These are phyloP conservation scores for Ophion slaviceki DNA, from an alignment of 2,888 invertebrate species.

Conservation along the genomic window DNA sequence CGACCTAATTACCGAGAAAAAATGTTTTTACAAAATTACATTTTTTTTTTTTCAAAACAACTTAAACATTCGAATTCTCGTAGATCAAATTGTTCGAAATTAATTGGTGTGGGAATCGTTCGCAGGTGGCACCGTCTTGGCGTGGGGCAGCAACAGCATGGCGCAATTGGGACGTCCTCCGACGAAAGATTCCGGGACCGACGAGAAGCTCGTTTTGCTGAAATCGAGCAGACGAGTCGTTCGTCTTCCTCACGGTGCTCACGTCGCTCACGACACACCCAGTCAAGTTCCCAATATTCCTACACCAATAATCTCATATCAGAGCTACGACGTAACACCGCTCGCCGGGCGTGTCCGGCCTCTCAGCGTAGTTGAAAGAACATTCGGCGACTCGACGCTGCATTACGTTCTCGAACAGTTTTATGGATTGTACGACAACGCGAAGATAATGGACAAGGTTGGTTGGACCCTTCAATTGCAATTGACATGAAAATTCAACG, in stretches of 20 bases:
- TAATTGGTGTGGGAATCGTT: conserved; percentile 7
- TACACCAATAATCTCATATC: conserved; percentile 81
- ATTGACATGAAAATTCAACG: background rate
- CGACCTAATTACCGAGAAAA: no score
- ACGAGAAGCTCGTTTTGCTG: conserved; percentile 86
- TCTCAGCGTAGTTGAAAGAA: conserved; percentile 79
- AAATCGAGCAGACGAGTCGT: conserved; percentile 90
- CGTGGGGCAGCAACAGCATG: conserved; percentile 90
- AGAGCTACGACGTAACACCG: conserved; percentile 79
- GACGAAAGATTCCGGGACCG: conserved; percentile 85
- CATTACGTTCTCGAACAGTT: conserved; percentile 83
- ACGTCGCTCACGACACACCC: conserved; percentile 81
- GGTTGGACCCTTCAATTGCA: background rate
- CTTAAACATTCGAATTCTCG: background rate
- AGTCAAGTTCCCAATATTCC: conserved; percentile 83
- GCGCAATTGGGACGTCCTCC: conserved; percentile 87
- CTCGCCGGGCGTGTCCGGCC: conserved; percentile 77
- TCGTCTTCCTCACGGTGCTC: conserved; percentile 86
- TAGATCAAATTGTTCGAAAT: background rate
- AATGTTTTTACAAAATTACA: no score
- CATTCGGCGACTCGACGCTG: conserved; percentile 80
- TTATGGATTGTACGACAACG: conserved; percentile 80
- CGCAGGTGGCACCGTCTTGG: conserved; percentile 87
- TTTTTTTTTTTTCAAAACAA: no score
- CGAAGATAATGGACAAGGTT: conserved; percentile 81